phyloP scores from a whole-genome alignment of 1,140 invertebrate genomes.

The Lepeophtheirus salmonis region DNA sequence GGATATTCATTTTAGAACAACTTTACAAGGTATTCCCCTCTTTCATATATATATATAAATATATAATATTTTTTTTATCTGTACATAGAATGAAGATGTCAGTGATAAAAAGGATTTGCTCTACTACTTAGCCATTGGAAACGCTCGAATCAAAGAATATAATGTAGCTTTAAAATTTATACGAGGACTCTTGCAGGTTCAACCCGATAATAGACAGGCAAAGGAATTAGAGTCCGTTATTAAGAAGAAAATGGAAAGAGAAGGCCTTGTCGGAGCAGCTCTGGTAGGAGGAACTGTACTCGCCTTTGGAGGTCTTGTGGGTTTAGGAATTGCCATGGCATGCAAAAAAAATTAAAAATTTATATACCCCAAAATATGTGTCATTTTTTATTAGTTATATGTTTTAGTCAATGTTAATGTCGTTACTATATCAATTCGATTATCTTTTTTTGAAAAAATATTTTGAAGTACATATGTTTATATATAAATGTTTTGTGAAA shows the following conservation, averaged over 20 bases:
- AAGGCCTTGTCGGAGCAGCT: slow-evolving; percentile 8
- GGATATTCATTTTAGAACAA: slow-evolving; percentile 2
- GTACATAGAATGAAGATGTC: slow-evolving; percentile 1
- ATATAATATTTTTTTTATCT: not conserved
- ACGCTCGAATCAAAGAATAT: slow-evolving; percentile 15
- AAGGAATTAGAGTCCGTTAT: slow-evolving; percentile 6
- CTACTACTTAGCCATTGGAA: slow-evolving; percentile 17
- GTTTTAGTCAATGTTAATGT: too few relatives aligned
- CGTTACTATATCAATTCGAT: too few relatives aligned
- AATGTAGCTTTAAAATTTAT: slow-evolving; percentile 9
- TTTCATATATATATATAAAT: not conserved
- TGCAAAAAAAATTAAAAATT: too few relatives aligned
- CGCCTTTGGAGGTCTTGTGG: slow-evolving; percentile 16
- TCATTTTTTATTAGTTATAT: too few relatives aligned
- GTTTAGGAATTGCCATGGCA: slow-evolving; percentile 13
- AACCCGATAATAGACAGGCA: slow-evolving; percentile 14
- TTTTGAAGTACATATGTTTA: too few relatives aligned
- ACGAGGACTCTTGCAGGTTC: slow-evolving; percentile 4
- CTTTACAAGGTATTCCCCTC: slow-evolving; percentile 10
- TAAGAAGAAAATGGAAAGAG: slow-evolving; percentile 14
- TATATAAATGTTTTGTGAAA: too few relatives aligned
- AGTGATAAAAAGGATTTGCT: slow-evolving; percentile 11
- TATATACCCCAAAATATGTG: too few relatives aligned
- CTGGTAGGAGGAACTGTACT: slow-evolving; percentile 10
- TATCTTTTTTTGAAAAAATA: too few relatives aligned